Percentiles rank a stretch among this genome's conserved stretches.
Evolutionary conservation across 2,888 invertebrate species (phyloP).

Genomic region (Nematopogon swammerdamellus): DNA sequence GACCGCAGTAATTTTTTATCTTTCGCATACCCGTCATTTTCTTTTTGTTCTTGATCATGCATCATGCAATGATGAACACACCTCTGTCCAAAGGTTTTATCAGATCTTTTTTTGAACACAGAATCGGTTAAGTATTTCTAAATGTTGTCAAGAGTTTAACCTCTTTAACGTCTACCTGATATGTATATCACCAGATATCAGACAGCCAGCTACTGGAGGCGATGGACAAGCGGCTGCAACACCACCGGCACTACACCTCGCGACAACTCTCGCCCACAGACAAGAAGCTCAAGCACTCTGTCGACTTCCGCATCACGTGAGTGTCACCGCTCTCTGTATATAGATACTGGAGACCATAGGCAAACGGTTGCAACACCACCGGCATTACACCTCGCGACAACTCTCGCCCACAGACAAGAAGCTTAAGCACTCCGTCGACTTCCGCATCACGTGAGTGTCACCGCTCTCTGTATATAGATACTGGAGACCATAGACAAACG

Average conservation of each 20-base stretch:
- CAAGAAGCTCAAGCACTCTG: constrained; percentile 73
- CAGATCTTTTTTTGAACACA: too few relatives aligned
- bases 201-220: constrained; percentile 84
- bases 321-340: constrained; percentile 17
- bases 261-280: constrained; percentile 79
- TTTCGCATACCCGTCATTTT: too few relatives aligned
- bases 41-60: too few relatives aligned
- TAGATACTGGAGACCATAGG: constrained; percentile 93
- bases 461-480: too few relatives aligned
- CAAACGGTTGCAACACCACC: constrained; percentile 77
- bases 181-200: constrained; percentile 34
- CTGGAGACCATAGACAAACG: too few relatives aligned
- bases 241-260: constrained; percentile 89
- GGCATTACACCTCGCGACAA: constrained; percentile 88
- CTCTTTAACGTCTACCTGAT: too few relatives aligned
- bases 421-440: constrained; percentile 73
- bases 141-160: too few relatives aligned
- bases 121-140: too few relatives aligned
- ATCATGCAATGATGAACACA: too few relatives aligned
- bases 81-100: too few relatives aligned
- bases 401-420: constrained; percentile 79
- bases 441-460: constrained; percentile 67
- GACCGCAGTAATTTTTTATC: too few relatives aligned
- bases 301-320: constrained; percentile 78
- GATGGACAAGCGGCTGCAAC: constrained; percentile 84